Base-by-base conservation (phyloP, 2,888 invertebrate genomes). In the Drosophila macrospina region DNA sequence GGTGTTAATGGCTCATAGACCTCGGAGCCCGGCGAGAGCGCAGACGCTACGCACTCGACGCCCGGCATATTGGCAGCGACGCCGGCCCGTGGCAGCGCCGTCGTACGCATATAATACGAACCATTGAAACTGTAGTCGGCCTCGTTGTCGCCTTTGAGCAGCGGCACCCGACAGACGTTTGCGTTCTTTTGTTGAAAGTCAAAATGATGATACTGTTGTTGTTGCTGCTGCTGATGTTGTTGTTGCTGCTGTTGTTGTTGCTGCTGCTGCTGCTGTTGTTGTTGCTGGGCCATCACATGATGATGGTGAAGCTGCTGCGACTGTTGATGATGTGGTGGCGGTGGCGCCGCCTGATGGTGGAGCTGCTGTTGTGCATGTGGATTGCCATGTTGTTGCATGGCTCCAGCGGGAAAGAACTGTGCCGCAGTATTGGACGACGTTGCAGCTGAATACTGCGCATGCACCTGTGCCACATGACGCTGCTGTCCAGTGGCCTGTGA, bases 1-100 rank as follows among this genome's bases (percentile, higher is more conserved):
- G 89, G 84, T 74, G 89, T 89, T 67, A 84, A 77, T 76, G 88
- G 88, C 78, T 89, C 90, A 56, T 86, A 89, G 69, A 80, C 78
- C 57, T 78, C 69, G 82, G 84, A 75, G 82, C 74, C 86, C 37
- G 86, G 86, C 51, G 88, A 88, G 57, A 74, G 70, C 37, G 86
- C 85, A 66, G 89, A 81, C 64, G 78, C 60, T 11, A 20, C 69
- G 60, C 57, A 64, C 57, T 69, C 74, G 67, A 47, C 75, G 51
- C 48, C 48, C 20, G 59, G 56, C 74, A 70, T 57, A 44, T 61
- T 68, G 57, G 56, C 73, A 61, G 61, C 63, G 68, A 79, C 78
- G 54, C 77, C 77, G 45, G 61, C 16, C 61, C 62, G 24, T 26
- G 72, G 61, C 69, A 77, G 55, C 54, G 78, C 39, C 37, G 79